Evolutionary conservation across 2,888 invertebrate genomes (phyloP).

Genomic region (Agrochola litura): DNA sequence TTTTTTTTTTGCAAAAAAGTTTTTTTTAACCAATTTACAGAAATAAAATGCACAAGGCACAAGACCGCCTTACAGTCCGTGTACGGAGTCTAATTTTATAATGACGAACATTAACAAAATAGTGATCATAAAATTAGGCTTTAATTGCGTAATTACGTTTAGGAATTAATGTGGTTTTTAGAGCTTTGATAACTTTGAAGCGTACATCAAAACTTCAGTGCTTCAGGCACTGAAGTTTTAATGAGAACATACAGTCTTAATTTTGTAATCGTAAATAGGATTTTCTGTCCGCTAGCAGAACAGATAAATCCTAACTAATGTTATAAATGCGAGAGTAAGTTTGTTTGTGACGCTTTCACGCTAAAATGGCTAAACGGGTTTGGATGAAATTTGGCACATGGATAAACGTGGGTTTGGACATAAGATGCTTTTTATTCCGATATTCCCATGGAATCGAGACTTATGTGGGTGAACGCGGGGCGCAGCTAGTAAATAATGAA

Average conservation of each 20-base stretch:
- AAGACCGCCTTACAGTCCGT: background rate
- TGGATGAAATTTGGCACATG: too few relatives aligned
- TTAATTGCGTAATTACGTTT: slow-evolving; percentile 25
- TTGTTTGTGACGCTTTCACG: too few relatives aligned
- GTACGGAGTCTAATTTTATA: background rate
- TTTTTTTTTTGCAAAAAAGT: too few relatives aligned
- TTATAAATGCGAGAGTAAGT: too few relatives aligned
- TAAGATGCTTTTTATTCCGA: too few relatives aligned
- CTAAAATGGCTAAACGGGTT: too few relatives aligned
- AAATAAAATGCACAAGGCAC: background rate
- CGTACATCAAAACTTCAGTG: background rate
- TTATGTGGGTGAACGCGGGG: too few relatives aligned
- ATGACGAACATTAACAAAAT: slow-evolving; percentile 12
- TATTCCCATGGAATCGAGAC: too few relatives aligned
- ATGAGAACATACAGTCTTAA: background rate
- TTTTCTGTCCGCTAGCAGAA: background rate
- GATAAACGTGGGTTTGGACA: too few relatives aligned
- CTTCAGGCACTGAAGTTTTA: background rate
- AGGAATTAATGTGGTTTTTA: slow-evolving; percentile 9
- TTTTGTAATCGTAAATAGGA: background rate
- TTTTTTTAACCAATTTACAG: too few relatives aligned
- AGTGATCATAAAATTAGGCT: background rate
- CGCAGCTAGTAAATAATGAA: background rate
- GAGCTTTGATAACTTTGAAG: slow-evolving; percentile 22
- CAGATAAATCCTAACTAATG: background rate